Percentiles rank a stretch among this genome's conserved stretches.
Conservation (phyloP, 2,113 vertebrate genomes). For the Calyptomena viridis region DNA sequence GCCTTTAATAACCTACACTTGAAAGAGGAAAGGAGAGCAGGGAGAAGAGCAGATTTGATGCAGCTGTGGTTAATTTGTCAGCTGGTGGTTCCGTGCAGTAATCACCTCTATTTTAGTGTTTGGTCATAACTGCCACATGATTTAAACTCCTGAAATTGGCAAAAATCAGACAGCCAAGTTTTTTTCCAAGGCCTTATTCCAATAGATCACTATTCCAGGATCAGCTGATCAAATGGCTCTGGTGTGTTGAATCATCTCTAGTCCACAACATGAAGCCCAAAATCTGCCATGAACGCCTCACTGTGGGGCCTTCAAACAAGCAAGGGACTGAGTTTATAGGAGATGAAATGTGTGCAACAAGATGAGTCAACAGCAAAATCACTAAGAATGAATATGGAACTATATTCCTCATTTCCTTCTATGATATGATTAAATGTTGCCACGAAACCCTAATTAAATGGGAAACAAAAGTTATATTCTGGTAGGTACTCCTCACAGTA, state of each 20-base stretch:
- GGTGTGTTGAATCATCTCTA: neutral
- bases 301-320: neutral
- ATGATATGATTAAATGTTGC: neutral
- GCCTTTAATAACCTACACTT: neutral
- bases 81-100: neutral
- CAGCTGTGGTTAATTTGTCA: neutral
- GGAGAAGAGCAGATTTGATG: neutral
- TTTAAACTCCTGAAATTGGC: neutral
- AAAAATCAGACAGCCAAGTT: neutral
- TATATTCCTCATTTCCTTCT: neutral
- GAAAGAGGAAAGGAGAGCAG: neutral
- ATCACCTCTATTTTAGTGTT: neutral
- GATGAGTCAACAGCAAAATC: neutral
- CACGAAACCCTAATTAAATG: neutral
- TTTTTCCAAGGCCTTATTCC: neutral
- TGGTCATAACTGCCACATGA: neutral
- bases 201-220: neutral
- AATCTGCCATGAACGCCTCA: neutral
- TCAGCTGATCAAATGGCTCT: neutral
- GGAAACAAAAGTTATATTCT: neutral
- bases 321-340: neutral
- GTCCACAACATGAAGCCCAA: neutral
- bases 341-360: neutral
- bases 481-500: neutral
- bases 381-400: neutral